Evolutionary conservation across 2,113 vertebrate genomes (phyloP), one percentile per base, ranked within the genome.

Genomic region (Gymnocephalus cernua): DNA sequence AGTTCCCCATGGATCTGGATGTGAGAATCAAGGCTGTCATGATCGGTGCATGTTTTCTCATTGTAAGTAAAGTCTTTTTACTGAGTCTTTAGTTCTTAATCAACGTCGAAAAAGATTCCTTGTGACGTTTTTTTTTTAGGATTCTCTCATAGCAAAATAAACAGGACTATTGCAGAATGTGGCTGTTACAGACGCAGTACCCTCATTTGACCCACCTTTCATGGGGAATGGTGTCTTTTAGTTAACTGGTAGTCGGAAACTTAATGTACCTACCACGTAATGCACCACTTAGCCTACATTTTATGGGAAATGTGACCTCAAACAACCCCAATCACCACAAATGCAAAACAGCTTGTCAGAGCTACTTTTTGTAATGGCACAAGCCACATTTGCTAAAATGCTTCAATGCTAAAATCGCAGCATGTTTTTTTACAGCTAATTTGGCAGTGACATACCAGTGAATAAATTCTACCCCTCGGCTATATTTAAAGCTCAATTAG

Each of bases 11-110:
- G 90, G 97, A 99, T 67, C 95, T 99, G 12, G 97, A 99, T 54
- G 96, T 98, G 85, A 97, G 94, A 85, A 96, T 99, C 91, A 99
- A 99, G 90, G 97, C 97, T 8, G 96, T 97, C 21, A 96, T 99
- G 97, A 91, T 99, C 0, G 97, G 97, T 0, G 97, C 97, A 1
- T 98, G 97, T 86, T 99, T 99, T 83, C 97, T 99, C 66, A 96
- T 99, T 0, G 98, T 99, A 93, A 98, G 98, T 97, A 44, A 21
- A 74, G 45, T 5, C 15, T 41, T 29, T 57, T 32, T 54, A 57
- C 25, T 41, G 19, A n/a, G 25, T 58, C 44, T 48, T 14, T 47
- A 27, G n/a, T 35, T 66, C 15, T 44, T 32, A 9, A 25, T 63
- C 29, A 71, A 13, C 27, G 5, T 41, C 27, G 59, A 51, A 21